Percentiles rank a stretch among this genome's conserved stretches.
These are phyloP conservation scores for Rugalucina vietnamica DNA, from an alignment of 2,888 invertebrate genomes.

Conservation along the genomic window DNA sequence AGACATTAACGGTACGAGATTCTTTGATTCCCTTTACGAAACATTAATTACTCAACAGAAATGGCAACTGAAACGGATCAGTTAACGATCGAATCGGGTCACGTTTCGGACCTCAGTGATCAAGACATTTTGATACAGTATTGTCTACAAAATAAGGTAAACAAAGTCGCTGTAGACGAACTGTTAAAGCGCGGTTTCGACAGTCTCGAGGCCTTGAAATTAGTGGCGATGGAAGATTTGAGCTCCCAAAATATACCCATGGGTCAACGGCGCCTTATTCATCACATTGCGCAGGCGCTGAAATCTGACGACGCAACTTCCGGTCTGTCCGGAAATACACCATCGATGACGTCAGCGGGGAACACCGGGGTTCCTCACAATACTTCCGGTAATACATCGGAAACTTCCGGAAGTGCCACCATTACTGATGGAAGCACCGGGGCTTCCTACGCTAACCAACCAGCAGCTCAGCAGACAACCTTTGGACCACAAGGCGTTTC, in stretches of 20 bases:
- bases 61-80: background rate
- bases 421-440: too few species aligned
- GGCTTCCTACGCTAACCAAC: too few species aligned
- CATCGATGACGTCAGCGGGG: too few species aligned
- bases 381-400: too few species aligned
- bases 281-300: background rate
- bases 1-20: too few species aligned
- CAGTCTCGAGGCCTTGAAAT: constrained; percentile 21
- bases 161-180: background rate
- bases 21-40: too few species aligned
- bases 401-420: too few species aligned
- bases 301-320: background rate
- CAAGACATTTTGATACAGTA: background rate
- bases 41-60: too few species aligned
- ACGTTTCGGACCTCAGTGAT: constrained; percentile 1
- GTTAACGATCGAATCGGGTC: background rate
- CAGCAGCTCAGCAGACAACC: too few species aligned
- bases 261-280: background rate
- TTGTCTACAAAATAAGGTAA: constrained; percentile 13
- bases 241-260: constrained; percentile 1
- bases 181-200: constrained; percentile 13
- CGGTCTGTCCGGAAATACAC: too few species aligned
- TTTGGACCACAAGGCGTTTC: too few species aligned
- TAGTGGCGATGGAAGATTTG: constrained; percentile 14
- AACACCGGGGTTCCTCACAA: too few species aligned